A percentile compares a stretch with the other conserved stretches of the same genome.
phyloP scores from a whole-genome alignment of 2,797 vertebrate genomes.

The Siniperca scherzeri region DNA sequence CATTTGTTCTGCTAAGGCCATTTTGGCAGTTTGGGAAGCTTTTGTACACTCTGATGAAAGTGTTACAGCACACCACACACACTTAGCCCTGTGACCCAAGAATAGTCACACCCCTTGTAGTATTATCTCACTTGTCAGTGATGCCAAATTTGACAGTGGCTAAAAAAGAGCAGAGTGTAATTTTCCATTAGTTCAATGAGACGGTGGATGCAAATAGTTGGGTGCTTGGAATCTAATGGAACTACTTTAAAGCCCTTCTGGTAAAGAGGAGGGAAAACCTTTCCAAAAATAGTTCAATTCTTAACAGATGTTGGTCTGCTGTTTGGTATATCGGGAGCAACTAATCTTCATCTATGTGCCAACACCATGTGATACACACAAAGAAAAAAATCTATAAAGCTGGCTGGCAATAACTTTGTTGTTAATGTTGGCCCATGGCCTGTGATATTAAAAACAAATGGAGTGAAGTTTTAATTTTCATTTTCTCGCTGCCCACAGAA shows the following conservation, averaged over 20 bases:
- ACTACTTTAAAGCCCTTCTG: conserved; percentile 45
- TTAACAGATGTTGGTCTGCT: conserved; percentile 69
- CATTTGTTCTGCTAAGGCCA: conserved; percentile 45
- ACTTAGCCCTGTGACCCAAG: conserved; percentile 4
- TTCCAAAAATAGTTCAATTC: conserved; percentile 59
- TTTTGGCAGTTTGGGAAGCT: conserved; percentile 6
- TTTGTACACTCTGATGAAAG: conserved; percentile 40
- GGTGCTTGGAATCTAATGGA: conserved; percentile 42
- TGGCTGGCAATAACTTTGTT: conserved; percentile 32
- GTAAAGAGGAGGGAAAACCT: conserved; percentile 38
- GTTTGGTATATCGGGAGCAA: conserved; percentile 51
- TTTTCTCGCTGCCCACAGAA: conserved; percentile 28
- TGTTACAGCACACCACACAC: conserved; percentile 24
- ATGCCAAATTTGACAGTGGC: conserved; percentile 40
- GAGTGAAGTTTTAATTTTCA: conserved; percentile 50
- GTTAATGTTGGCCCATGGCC: conserved; percentile 25
- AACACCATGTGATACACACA: conserved; percentile 11
- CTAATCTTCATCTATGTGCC: conserved; percentile 44
- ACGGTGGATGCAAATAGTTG: conserved; percentile 40
- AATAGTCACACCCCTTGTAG: conserved; percentile 12
- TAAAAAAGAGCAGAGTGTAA: conserved; percentile 24
- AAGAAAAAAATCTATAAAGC: conserved; percentile 41
- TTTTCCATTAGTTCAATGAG: conserved; percentile 52
- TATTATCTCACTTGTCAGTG: conserved; percentile 46
- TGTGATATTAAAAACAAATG: conserved; percentile 61